These are phyloP conservation scores for Luscinia megarhynchos DNA, from an alignment of 2,797 vertebrate genomes.

Conservation along the genomic window DNA sequence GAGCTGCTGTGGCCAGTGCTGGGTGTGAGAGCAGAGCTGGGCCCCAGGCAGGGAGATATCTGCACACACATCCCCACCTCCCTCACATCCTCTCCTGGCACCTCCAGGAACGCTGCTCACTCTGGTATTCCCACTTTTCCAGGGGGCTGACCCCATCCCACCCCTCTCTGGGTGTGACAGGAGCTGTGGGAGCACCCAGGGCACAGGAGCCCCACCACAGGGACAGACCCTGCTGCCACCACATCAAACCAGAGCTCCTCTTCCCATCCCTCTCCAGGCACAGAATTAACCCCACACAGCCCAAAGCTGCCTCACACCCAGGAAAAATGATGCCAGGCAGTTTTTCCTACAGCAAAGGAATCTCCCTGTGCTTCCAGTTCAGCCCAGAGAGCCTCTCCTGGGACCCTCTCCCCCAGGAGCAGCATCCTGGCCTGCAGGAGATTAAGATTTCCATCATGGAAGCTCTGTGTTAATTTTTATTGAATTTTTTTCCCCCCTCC, in stretches of 20 bases:
- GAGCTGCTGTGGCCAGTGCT: not conserved
- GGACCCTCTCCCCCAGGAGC: not conserved
- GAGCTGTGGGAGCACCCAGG: not conserved
- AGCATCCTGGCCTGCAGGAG: not conserved
- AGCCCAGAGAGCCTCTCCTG: not conserved
- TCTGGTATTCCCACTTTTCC: rapidly evolving
- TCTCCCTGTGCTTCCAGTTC: not conserved
- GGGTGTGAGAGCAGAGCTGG: not conserved
- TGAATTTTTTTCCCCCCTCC: rapidly evolving
- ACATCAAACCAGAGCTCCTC: rapidly evolving
- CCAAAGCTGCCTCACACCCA: not conserved
- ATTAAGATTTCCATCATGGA: not conserved
- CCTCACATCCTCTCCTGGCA: not conserved
- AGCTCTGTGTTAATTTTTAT: not conserved
- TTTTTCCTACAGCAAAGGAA: not conserved
- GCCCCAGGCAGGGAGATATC: not conserved
- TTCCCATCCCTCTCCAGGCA: not conserved
- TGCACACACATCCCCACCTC: not conserved
- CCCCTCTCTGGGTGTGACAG: rapidly evolving
- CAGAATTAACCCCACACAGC: not conserved
- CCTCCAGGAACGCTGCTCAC: rapidly evolving
- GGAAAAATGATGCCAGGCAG: rapidly evolving
- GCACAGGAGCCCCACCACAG: not conserved
- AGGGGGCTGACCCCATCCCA: rapidly evolving
- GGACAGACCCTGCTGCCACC: rapidly evolving